Evolutionary conservation across 2,797 vertebrate species (phyloP).

Genomic region (Clarias pachynema): DNA sequence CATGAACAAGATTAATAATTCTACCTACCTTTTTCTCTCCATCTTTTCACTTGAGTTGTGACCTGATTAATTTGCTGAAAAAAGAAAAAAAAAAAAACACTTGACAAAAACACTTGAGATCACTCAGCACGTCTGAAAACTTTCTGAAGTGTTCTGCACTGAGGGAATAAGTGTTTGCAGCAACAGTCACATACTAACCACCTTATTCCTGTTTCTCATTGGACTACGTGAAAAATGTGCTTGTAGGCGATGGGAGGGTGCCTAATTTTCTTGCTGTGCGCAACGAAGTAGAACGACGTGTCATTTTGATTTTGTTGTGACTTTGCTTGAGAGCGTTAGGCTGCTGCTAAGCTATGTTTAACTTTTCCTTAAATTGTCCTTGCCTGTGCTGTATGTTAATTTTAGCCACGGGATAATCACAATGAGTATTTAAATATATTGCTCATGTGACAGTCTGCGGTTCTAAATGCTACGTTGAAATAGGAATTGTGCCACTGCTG

Average conservation of each 20-base stretch:
- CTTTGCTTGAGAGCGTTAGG: neutral
- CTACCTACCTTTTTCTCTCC: neutral
- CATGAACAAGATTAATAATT: neutral
- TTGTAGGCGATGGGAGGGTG: no score
- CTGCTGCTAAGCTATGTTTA: constrained; percentile 22
- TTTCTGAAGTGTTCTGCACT: constrained; percentile 12
- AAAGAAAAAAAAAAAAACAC: neutral
- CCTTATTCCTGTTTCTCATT: neutral
- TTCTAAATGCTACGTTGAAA: neutral
- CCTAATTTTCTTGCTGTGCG: neutral
- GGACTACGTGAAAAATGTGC: neutral
- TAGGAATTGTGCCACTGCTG: neutral
- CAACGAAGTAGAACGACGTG: neutral
- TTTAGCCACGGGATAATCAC: neutral
- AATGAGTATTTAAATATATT: constrained; percentile 6
- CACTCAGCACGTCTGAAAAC: neutral
- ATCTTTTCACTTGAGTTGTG: constrained; percentile 15
- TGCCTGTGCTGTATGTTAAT: neutral
- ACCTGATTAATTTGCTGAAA: constrained; percentile 7
- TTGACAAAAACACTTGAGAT: neutral
- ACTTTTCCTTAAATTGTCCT: constrained; percentile 12
- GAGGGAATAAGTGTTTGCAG: neutral
- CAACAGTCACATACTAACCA: neutral
- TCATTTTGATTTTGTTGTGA: constrained; percentile 27
- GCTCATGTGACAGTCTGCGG: constrained; percentile 1